Base-by-base conservation (phyloP, 2,797 vertebrate genomes). In the Propithecus deckenii region DNA sequence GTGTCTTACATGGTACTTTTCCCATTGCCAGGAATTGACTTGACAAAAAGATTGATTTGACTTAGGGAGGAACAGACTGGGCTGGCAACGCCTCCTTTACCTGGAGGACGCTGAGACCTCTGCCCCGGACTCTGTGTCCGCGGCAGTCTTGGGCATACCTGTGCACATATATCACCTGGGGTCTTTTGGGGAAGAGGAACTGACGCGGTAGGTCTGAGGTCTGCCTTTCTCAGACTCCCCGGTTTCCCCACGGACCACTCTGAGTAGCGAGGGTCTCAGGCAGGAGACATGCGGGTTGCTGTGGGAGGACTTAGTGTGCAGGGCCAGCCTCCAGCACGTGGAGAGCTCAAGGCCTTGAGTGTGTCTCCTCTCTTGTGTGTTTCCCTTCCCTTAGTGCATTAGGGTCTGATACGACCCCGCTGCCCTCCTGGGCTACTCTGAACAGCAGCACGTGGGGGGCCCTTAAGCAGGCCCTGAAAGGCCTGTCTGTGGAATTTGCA, bases 401-500 rank as follows among this genome's bases (percentile, higher is more conserved):
- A 96, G 99, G 99, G 95, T 99, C 99, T 2, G 99, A 99, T 95
- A 98, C 99, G 4, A 99, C 99, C 2, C 98, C 99, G 0, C 99
- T 99, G 43, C 99, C 99, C 78, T 98, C 99, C 87, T 98, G 99
- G 99, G 99, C 99, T 67, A 98, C 99, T 9, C 98, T 99, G 55
- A 99, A 98, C 95, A 98, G 98, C 3, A 99, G 99, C 98, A 99
- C 99, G 0, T 99, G 99, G 99, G 98, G 99, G 28, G 98, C 99
- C 79, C 98, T 99, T 90, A 99, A 99, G 89, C 99, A 99, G 97
- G 99, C 99, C 1, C 97, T 99, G 91, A 99, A 99, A 97, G 99
- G 99, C 96, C 99, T 99, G 59, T 99, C 99, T 1, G 99, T 99
- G 88, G 99, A 99, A 98, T 99, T 99, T 28, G 99, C 99, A 0